Conservation (phyloP, 2,113 vertebrate genomes). For the Madoqua kirkii region DNA sequence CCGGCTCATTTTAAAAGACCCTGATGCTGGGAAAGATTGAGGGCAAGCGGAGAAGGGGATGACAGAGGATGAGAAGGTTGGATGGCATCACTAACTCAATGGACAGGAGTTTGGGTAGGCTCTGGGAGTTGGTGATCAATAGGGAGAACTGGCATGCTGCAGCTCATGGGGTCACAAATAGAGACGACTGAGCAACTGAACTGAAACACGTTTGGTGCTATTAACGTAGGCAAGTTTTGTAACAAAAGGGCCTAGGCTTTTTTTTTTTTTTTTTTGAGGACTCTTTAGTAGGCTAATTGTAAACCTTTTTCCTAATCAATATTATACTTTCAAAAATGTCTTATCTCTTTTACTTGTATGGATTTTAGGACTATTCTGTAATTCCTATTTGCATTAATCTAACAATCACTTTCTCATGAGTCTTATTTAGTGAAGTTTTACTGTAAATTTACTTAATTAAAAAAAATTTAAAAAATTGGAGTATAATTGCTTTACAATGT, state of each 20-base stretch:
- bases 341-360: background rate
- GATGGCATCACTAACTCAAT: background rate
- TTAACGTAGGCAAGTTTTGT: background rate
- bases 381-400: background rate
- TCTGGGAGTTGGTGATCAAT: background rate
- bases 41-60: background rate
- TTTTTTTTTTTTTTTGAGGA: background rate
- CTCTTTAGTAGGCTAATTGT: background rate
- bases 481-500: background rate
- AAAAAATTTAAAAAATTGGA: background rate
- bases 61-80: background rate
- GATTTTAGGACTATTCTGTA: background rate
- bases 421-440: background rate
- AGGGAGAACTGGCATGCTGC: accelerated
- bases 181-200: background rate
- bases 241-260: background rate
- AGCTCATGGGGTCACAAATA: background rate
- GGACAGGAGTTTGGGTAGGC: background rate
- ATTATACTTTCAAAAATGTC: background rate
- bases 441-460: background rate
- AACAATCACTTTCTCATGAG: background rate
- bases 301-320: background rate
- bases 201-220: background rate
- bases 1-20: background rate
- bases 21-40: background rate